Evolutionary conservation across 2,888 invertebrate genomes (phyloP).

Genomic region (Mycalesis mineus): DNA sequence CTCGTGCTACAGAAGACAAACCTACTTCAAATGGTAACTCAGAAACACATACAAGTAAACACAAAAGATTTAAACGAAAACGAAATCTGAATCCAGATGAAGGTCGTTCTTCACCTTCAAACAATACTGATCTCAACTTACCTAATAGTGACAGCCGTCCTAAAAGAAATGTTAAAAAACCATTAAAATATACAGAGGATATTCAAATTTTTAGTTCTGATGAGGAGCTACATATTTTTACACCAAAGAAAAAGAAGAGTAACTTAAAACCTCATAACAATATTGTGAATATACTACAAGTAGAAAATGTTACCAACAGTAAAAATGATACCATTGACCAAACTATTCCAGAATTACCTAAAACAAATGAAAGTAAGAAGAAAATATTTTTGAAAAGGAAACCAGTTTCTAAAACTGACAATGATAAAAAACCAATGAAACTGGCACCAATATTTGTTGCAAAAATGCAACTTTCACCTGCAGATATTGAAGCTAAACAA

Average conservation of each 20-base stretch:
- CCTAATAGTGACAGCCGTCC: conserved; percentile 43
- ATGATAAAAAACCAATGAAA: conserved; percentile 52
- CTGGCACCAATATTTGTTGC: conserved; percentile 85
- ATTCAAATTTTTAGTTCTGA: conserved; percentile 53
- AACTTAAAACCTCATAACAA: conserved; percentile 19
- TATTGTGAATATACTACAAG: not conserved
- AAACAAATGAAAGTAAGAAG: conserved; percentile 12
- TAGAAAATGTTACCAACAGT: not conserved
- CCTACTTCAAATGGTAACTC: not conserved
- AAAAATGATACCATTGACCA: not conserved
- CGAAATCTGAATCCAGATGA: conserved; percentile 28
- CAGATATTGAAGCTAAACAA: conserved; percentile 80
- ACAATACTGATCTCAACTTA: conserved; percentile 9
- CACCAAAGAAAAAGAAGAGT: conserved; percentile 59
- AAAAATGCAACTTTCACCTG: conserved; percentile 79
- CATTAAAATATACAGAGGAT: conserved; percentile 60
- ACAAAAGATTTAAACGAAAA: conserved; percentile 37
- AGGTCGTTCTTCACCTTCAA: conserved; percentile 5
- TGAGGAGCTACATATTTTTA: conserved; percentile 66
- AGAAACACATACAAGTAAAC: conserved; percentile 19
- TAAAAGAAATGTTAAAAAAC: conserved; percentile 57
- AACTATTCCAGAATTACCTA: conserved; percentile 1
- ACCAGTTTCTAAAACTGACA: not conserved
- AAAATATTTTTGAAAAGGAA: conserved; percentile 5
- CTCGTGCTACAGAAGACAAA: not conserved